phyloP scores from a whole-genome alignment of 2,113 vertebrate genomes.

The Bos javanicus region DNA sequence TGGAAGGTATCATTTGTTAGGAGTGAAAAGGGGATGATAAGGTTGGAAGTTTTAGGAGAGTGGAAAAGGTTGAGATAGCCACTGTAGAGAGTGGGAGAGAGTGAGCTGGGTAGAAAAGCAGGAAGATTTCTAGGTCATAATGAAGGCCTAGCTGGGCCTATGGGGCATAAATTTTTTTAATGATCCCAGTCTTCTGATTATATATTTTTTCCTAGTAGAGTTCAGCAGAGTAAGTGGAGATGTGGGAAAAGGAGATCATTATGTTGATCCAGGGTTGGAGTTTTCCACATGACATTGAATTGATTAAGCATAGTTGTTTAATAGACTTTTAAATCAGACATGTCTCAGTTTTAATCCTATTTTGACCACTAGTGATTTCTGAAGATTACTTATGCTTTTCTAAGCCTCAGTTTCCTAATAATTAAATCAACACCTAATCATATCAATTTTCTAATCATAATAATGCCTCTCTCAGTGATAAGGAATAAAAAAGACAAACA shows the following conservation, averaged over 20 bases:
- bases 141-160: neutral
- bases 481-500: neutral
- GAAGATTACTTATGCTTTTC: neutral
- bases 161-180: neutral
- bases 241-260: neutral
- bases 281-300: neutral
- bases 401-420: neutral
- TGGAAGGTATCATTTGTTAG: neutral
- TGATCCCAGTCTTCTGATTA: neutral
- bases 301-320: neutral
- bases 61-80: neutral
- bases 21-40: neutral
- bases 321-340: neutral
- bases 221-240: neutral
- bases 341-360: neutral
- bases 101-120: neutral
- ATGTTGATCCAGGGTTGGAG: neutral
- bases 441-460: neutral
- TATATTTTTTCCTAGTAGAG: neutral
- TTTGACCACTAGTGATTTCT: neutral
- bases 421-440: neutral
- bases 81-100: neutral
- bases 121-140: neutral
- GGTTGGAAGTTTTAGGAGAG: neutral
- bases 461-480: neutral